Conservation (phyloP, 1,140 invertebrate genomes). For the Pachyrhynchus sulphureomaculatus region DNA sequence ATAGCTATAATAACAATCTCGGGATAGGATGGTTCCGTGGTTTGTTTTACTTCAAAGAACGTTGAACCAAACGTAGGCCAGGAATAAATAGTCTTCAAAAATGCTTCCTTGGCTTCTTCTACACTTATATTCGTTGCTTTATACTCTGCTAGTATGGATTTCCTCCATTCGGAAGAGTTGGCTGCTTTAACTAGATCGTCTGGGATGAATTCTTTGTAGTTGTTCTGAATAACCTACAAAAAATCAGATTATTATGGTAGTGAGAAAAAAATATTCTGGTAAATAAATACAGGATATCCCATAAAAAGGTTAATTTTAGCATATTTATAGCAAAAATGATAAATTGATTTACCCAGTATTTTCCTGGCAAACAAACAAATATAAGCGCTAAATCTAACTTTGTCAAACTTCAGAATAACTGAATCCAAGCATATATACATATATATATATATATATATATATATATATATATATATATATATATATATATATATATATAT, state of each 20-base stretch:
- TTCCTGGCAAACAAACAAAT: too few relatives aligned
- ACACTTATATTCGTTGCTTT: slow-evolving; percentile 57
- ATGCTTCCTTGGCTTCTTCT: slow-evolving; percentile 80
- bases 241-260: not conserved
- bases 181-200: slow-evolving; percentile 74
- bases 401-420: too few relatives aligned
- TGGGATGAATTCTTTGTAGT: slow-evolving; percentile 77
- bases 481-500: too few relatives aligned
- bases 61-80: slow-evolving; percentile 92
- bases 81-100: slow-evolving; percentile 78
- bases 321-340: too few relatives aligned
- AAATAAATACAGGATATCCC: slow-evolving; percentile 51
- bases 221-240: slow-evolving; percentile 56
- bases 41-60: slow-evolving; percentile 93
- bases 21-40: slow-evolving; percentile 80
- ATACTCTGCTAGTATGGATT: slow-evolving; percentile 64
- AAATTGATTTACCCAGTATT: too few relatives aligned
- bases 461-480: too few relatives aligned
- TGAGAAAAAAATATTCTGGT: not conserved
- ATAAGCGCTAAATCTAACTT: too few relatives aligned
- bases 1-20: slow-evolving; percentile 87
- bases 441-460: too few relatives aligned
- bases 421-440: too few relatives aligned
- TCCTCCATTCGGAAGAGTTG: slow-evolving; percentile 81
- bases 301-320: too few relatives aligned